Base-by-base conservation (phyloP, 2,797 vertebrate species). In the Falco biarmicus region DNA sequence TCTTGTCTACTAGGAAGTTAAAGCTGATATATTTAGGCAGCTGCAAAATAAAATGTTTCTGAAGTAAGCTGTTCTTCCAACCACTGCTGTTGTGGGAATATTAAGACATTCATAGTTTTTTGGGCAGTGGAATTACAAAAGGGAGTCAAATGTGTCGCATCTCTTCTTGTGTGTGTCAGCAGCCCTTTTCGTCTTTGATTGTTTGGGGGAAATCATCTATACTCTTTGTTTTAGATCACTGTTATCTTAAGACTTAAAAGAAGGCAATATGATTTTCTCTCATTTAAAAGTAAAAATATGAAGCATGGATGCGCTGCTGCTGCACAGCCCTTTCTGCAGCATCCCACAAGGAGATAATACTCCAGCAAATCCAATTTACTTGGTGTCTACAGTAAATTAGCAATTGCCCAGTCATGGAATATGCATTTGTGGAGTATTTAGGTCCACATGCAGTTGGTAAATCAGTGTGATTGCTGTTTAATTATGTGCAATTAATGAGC, bases 21-120 rank as follows among this genome's bases (percentile, higher is more conserved):
- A 65, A 89, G 59, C n/a, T 89, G 54, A 93, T 92, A 28, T 47
- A 41, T 76, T 87, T 69, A 82, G 84, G 59, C 89, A 96, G 73
- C 79, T 93, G 69, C 45, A 89, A 48, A 89, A 87, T 73, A 16
- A 73, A 75, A 63, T 47, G 34, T 48, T 91, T 74, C 5, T 2
- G 29, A 63, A 91, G 48, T 19, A 81, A 92, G 31, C 51, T 87
- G 5, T 60, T 94, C 60, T 71, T 51, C 41, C 22, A 66, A 0
- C 37, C 9, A 5, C 57, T 80, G 68, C 47, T 65, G 5, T 37
- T 84, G 56, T 21, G 37, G 60, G n/a, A 89, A 48, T 74, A 15
- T 41, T 41, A 77, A 63, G 84, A 32, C 41, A 25, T 68, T 56
- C 32, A 71, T 68, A 39, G 57, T 7, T 48, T 87, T 71, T 43